A percentile compares a stretch with the other conserved stretches of the same genome.
Evolutionary conservation across 2,113 vertebrate genomes (phyloP).

Genomic region (Amblyornis subalaris): DNA sequence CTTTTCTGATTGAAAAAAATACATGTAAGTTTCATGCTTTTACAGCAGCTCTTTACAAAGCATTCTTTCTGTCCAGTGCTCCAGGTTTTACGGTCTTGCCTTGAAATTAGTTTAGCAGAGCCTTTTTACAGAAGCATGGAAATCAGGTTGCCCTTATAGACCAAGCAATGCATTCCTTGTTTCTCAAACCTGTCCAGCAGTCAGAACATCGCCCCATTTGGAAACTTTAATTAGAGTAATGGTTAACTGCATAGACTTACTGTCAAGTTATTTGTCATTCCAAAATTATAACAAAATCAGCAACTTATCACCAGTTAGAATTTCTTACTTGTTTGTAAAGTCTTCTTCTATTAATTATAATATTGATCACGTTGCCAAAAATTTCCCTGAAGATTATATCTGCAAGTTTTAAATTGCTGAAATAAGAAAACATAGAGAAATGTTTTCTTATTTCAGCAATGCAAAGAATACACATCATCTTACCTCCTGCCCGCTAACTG

Average conservation of each 20-base stretch:
- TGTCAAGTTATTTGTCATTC: constrained; percentile 33
- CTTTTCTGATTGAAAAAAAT: not conserved
- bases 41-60: not conserved
- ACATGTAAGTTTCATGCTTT: not conserved
- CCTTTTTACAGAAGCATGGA: not conserved
- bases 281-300: constrained; percentile 55
- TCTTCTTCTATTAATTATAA: constrained; percentile 16
- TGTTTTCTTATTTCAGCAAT: no score
- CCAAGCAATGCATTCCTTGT: not conserved
- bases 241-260: constrained; percentile 1
- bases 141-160: not conserved
- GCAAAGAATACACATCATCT: not conserved
- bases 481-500: not conserved
- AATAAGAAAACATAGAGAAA: constrained; percentile 6
- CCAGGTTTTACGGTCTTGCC: not conserved
- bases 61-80: not conserved
- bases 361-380: constrained; percentile 4
- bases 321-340: not conserved
- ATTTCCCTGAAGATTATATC: constrained; percentile 35
- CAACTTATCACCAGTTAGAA: constrained; percentile 1
- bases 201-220: not conserved
- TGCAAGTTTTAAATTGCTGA: constrained; percentile 21
- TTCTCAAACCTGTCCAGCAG: not conserved
- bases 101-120: not conserved
- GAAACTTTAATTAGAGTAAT: constrained; percentile 32